These are phyloP conservation scores for Brachylomia viminalis DNA, from an alignment of 2,888 invertebrate genomes.

Conservation along the genomic window DNA sequence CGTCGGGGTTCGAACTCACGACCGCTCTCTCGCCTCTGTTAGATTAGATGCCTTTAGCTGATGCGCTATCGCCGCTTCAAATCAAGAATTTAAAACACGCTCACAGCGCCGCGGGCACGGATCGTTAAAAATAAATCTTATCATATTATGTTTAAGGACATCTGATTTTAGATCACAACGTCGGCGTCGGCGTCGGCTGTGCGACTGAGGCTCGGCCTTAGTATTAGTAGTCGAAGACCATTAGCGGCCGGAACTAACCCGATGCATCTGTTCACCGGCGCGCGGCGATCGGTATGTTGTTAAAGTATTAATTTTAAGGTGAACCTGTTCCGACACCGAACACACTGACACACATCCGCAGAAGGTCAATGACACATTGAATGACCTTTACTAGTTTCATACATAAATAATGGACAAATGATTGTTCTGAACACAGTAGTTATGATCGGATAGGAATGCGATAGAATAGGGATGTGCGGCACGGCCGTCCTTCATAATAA, in stretches of 20 bases:
- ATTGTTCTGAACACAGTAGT: background rate
- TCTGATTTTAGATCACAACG: slow-evolving; percentile 14
- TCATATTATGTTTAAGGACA: slow-evolving; percentile 24
- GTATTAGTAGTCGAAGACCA: slow-evolving; percentile 29
- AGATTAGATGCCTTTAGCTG: background rate
- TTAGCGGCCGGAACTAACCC: slow-evolving; percentile 44
- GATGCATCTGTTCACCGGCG: slow-evolving; percentile 14
- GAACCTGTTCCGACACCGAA: slow-evolving; percentile 22
- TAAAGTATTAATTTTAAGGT: slow-evolving; percentile 35
- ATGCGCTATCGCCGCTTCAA: slow-evolving; percentile 1
- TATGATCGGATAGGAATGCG: slow-evolving; percentile 5
- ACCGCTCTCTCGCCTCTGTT: background rate
- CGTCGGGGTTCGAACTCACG: background rate
- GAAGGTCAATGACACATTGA: slow-evolving; percentile 55
- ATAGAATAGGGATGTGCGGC: slow-evolving; percentile 12
- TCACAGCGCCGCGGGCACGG: background rate
- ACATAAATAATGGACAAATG: background rate
- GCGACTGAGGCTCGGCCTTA: slow-evolving; percentile 36
- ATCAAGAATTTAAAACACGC: slow-evolving; percentile 17
- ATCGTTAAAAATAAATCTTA: background rate
- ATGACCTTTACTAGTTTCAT: slow-evolving; percentile 20
- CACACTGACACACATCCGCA: slow-evolving; percentile 38
- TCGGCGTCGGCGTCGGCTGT: background rate
- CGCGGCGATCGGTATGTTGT: slow-evolving; percentile 6
- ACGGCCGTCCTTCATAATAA: slow-evolving; percentile 34